These are phyloP conservation scores for Cyprinodon diabolis DNA, from an alignment of 2,797 vertebrate species.

Conservation along the genomic window DNA sequence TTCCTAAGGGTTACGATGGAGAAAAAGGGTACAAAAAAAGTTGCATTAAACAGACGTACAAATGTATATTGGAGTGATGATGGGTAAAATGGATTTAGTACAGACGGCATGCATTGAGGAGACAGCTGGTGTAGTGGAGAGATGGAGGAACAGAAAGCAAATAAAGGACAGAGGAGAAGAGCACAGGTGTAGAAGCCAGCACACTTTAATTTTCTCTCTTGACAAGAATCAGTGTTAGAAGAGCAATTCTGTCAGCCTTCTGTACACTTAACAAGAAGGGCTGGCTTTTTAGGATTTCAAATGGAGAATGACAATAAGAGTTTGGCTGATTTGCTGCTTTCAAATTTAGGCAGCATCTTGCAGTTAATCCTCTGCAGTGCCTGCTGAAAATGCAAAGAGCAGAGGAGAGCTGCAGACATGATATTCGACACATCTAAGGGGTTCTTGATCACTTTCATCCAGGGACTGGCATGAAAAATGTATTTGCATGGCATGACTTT, in stretches of 20 bases:
- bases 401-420: slow-evolving; percentile 35
- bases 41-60: slow-evolving; percentile 55
- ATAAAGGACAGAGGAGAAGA: slow-evolving; percentile 27
- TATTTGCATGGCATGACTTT: slow-evolving; percentile 23
- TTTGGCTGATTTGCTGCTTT: slow-evolving; percentile 53
- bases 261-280: slow-evolving; percentile 54
- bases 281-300: slow-evolving; percentile 45
- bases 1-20: slow-evolving; percentile 38
- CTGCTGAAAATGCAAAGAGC: slow-evolving; percentile 42
- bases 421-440: slow-evolving; percentile 41
- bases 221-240: slow-evolving; percentile 66
- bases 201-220: slow-evolving; percentile 43
- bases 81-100: slow-evolving; percentile 52
- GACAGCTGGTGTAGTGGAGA: slow-evolving; percentile 60
- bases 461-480: slow-evolving; percentile 47
- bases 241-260: slow-evolving; percentile 64
- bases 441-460: slow-evolving; percentile 50
- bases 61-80: slow-evolving; percentile 49
- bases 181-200: slow-evolving; percentile 54
- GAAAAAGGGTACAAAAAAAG: slow-evolving; percentile 34
- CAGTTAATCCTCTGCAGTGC: slow-evolving; percentile 57
- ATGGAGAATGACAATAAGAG: slow-evolving; percentile 60
- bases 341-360: slow-evolving; percentile 43
- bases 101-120: slow-evolving; percentile 33
- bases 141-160: slow-evolving; percentile 25